phyloP scores from a whole-genome alignment of 2,888 invertebrate genomes.

The Cryptus viduatorius region DNA sequence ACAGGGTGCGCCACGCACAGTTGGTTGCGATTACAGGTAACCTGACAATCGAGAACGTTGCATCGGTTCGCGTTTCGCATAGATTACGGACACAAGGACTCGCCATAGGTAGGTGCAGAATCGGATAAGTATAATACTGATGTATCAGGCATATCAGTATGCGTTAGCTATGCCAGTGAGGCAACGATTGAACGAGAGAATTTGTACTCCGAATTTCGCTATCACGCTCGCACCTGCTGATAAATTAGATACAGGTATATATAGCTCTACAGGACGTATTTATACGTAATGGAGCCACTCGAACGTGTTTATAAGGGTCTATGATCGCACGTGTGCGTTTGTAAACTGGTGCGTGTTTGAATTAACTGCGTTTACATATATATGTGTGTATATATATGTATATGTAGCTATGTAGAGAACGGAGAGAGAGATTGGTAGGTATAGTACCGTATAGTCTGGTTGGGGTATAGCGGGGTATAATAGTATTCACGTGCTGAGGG shows the following conservation, averaged over 20 bases:
- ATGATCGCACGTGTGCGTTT: constrained; percentile 47
- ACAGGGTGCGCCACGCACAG: constrained; percentile 37
- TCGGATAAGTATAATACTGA: too few relatives aligned
- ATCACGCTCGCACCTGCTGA: constrained; percentile 37
- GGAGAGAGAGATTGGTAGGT: constrained; percentile 47
- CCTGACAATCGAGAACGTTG: constrained; percentile 29
- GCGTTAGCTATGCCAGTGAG: neutral
- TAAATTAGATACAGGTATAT: constrained; percentile 29
- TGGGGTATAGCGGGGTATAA: constrained; percentile 9
- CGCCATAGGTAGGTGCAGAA: too few relatives aligned
- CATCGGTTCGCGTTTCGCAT: constrained; percentile 14
- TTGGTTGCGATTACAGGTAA: constrained; percentile 53
- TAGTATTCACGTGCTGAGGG: constrained; percentile 34
- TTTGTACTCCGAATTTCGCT: neutral
- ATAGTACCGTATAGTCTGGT: neutral
- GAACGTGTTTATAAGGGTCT: constrained; percentile 33
- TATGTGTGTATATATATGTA: constrained; percentile 25
- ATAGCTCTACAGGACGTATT: constrained; percentile 14
- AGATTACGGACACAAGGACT: constrained; percentile 9
- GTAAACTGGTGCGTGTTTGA: constrained; percentile 45
- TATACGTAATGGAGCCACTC: constrained; percentile 35
- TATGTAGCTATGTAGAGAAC: constrained; percentile 74
- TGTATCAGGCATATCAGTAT: neutral
- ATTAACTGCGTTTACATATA: constrained; percentile 56
- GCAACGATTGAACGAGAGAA: constrained; percentile 1